These are phyloP conservation scores for Silurus glanis DNA, from an alignment of 2,113 vertebrate species.

Conservation along the genomic window DNA sequence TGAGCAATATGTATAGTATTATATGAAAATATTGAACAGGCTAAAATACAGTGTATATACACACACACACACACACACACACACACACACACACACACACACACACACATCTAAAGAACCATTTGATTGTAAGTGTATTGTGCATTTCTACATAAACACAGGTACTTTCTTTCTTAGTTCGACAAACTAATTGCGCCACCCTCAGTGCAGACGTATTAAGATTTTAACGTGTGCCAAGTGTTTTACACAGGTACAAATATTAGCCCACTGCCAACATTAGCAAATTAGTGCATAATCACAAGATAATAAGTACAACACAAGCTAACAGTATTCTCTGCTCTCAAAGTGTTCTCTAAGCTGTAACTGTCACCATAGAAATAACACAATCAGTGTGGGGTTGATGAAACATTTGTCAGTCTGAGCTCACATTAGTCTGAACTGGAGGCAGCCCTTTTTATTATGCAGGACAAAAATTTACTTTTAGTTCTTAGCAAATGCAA, in stretches of 20 bases:
- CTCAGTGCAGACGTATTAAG: neutral
- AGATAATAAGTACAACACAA: neutral
- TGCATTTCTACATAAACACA: neutral
- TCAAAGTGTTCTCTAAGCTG: neutral
- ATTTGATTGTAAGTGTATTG: neutral
- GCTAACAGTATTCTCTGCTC: neutral
- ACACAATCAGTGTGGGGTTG: neutral
- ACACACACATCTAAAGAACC: neutral
- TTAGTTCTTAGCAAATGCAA: neutral
- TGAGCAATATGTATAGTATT: neutral
- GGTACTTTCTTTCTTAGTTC: neutral
- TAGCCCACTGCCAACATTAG: neutral
- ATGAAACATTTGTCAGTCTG: neutral
- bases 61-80: neutral
- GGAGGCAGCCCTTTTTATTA: neutral
- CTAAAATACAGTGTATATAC: neutral
- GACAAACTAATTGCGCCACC: neutral
- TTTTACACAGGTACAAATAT: slow-evolving; percentile 11
- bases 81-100: neutral
- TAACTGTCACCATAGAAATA: neutral
- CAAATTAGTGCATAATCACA: neutral
- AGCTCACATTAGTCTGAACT: neutral
- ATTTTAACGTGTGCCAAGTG: slow-evolving; percentile 8
- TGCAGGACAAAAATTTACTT: neutral
- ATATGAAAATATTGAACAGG: neutral